Evolutionary conservation across 2,113 vertebrate species (phyloP).

Genomic region (Elephas maximus): DNA sequence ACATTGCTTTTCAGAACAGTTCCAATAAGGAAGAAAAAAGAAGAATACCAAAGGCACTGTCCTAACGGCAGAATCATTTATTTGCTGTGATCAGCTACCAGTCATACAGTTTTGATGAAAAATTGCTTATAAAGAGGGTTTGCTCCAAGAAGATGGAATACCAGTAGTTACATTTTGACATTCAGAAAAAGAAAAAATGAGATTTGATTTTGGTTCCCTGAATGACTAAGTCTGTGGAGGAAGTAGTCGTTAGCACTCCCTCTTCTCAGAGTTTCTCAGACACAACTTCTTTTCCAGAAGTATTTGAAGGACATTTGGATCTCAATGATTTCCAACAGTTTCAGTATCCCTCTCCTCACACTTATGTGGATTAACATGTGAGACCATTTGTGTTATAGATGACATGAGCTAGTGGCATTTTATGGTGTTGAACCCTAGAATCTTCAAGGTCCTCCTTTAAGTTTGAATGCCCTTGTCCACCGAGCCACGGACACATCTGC

Average conservation of each 20-base stretch:
- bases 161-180: constrained; percentile 82
- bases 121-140: constrained; percentile 84
- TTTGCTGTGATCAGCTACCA: constrained; percentile 86
- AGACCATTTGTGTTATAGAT: not conserved
- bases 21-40: constrained; percentile 76
- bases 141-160: constrained; percentile 83
- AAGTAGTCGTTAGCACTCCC: constrained; percentile 57
- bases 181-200: constrained; percentile 69
- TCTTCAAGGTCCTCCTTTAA: not conserved
- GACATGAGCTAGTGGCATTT: not conserved
- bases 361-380: not conserved
- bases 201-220: constrained; percentile 75
- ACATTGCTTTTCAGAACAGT: constrained; percentile 73
- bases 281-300: not conserved
- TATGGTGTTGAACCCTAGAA: not conserved
- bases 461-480: not conserved
- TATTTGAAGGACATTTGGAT: constrained; percentile 25
- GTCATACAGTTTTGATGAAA: constrained; percentile 82
- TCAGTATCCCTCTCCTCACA: constrained; percentile 9
- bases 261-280: constrained; percentile 24
- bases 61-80: constrained; percentile 86
- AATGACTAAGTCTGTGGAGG: constrained; percentile 75
- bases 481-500: not conserved
- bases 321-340: not conserved
- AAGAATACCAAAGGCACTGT: constrained; percentile 81